Percentiles rank a stretch among this genome's conserved stretches.
These are phyloP conservation scores for Micromesistius poutassou DNA, from an alignment of 2,797 vertebrate species.

Conservation along the genomic window DNA sequence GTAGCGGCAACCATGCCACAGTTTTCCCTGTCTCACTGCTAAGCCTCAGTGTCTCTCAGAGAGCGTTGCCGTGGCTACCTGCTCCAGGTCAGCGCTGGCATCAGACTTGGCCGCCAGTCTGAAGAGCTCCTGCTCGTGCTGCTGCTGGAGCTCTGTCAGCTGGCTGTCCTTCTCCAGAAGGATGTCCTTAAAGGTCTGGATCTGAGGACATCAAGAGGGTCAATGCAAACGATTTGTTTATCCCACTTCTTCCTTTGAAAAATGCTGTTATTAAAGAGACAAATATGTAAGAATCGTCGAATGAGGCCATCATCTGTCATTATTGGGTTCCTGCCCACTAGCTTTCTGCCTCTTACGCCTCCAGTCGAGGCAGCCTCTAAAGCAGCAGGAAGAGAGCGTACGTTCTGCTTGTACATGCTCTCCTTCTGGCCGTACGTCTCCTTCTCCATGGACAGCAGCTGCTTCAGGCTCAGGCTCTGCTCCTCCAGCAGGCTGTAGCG, in stretches of 20 bases:
- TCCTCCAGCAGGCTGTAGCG: constrained; percentile 83
- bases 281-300: not conserved
- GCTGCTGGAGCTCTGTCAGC: constrained; percentile 73
- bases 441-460: constrained; percentile 74
- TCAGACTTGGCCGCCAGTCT: constrained; percentile 85
- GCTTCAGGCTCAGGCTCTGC: constrained; percentile 76
- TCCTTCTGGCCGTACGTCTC: constrained; percentile 80
- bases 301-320: not conserved
- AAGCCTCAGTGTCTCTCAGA: not conserved
- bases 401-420: constrained; percentile 81
- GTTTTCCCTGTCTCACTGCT: not conserved
- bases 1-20: not conserved
- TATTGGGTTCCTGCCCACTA: not conserved
- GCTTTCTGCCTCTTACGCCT: not conserved
- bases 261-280: not conserved
- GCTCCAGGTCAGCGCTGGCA: constrained; percentile 86
- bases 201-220: constrained; percentile 53
- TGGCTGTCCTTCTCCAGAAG: constrained; percentile 82
- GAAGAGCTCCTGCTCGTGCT: constrained; percentile 87
- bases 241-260: not conserved
- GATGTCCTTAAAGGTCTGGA: constrained; percentile 82
- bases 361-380: not conserved
- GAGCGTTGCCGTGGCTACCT: constrained; percentile 65
- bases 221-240: not conserved
- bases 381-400: constrained; percentile 54